Evolutionary conservation across 2,888 invertebrate genomes (phyloP).

Genomic region (Drosophila testacea): DNA sequence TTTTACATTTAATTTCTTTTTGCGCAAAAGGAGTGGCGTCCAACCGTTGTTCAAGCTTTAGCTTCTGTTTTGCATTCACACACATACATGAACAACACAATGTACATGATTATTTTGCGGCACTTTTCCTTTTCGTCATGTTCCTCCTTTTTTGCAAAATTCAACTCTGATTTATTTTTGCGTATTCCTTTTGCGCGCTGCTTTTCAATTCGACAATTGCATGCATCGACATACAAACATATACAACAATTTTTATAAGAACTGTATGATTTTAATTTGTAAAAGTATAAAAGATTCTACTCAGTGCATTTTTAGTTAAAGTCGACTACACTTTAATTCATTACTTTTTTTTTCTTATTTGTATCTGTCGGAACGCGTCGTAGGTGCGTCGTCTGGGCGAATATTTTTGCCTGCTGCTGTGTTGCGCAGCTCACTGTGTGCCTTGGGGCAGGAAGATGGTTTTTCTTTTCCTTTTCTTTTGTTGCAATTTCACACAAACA

Average conservation of each 20-base stretch:
- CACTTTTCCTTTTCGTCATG: conserved; percentile 48
- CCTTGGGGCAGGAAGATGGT: conserved; percentile 3
- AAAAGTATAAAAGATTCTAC: conserved; percentile 1
- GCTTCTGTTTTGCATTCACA: conserved; percentile 43
- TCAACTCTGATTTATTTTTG: conserved; percentile 26
- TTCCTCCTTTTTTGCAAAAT: conserved; percentile 35
- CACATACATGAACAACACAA: conserved; percentile 20
- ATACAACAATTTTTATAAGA: not conserved
- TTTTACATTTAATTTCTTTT: conserved; percentile 57
- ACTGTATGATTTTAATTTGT: conserved; percentile 2
- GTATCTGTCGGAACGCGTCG: conserved; percentile 42
- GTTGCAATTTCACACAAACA: conserved; percentile 11
- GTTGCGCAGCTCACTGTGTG: conserved; percentile 27
- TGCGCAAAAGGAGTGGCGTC: conserved; percentile 75
- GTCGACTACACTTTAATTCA: conserved; percentile 19
- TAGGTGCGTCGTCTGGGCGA: conserved; percentile 48
- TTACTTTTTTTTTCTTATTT: conserved; percentile 24
- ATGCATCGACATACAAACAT: not conserved
- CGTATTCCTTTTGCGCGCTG: conserved; percentile 36
- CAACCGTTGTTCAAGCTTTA: conserved; percentile 26
- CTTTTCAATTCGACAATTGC: conserved; percentile 35
- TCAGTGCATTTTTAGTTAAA: conserved; percentile 12
- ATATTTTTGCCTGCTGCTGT: conserved; percentile 38
- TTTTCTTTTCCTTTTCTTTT: conserved; percentile 3
- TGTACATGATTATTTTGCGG: conserved; percentile 44